Evolutionary conservation across 2,888 invertebrate species (phyloP), one percentile per base, ranked within the genome.

Genomic region (Ophion obscuratus): DNA sequence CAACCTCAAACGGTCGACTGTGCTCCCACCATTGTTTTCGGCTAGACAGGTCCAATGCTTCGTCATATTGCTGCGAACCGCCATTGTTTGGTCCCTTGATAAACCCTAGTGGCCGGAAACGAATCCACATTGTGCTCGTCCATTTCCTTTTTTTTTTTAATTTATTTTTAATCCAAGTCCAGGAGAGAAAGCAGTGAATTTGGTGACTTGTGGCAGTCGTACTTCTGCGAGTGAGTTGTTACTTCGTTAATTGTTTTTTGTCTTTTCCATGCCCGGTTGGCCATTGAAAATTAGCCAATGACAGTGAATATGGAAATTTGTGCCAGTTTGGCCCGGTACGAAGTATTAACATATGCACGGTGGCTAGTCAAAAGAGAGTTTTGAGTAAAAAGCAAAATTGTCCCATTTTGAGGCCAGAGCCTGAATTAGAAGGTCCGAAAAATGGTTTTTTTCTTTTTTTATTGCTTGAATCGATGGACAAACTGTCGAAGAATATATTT

Each of bases 21-120:
- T 83, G 88, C 86, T 88, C 87, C 59, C 57, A 89, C 89, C 88
- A 90, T 91, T 92, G 92, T 92, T 90, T 91, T 88, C 88, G 87
- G 87, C 89, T 89, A 89, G 88, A 87, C 88, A 84, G 71, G 83
- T 80, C 86, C 86, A 87, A 87, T 81, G 82, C 76, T 78, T 80
- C 77, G 79, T 44, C 76, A 74, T 81, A 59, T 70, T 82, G 24
- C 64, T 57, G 31, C 31, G 47, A 66, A 61, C 5, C 14, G 27
- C 27, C 27, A 64, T 78, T 68, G 36, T 67, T 68, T 68, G 47
- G 53, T 47, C 59, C n/a, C 67, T 77, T 77, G 14, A 57, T 78
- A 68, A 70, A 70, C 27, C 14, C 44, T 61, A 78, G 47, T 75
- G 64, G 64, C 57, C 24, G 20, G 47, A 64, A 31, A 64, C 44